These are phyloP conservation scores for Potamilus streckersoni DNA, from an alignment of 1,140 invertebrate genomes.

Conservation along the genomic window DNA sequence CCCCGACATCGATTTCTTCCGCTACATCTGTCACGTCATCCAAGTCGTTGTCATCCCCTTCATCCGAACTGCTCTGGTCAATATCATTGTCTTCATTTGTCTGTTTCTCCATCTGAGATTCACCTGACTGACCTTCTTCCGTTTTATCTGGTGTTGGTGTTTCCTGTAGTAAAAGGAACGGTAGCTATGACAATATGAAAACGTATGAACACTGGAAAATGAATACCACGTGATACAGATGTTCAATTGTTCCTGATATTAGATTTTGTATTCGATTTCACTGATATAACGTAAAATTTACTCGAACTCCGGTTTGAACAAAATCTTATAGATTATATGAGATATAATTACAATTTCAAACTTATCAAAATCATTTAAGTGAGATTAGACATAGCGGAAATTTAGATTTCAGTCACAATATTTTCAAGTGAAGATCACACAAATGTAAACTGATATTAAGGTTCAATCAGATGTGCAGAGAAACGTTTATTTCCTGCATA, in stretches of 20 bases:
- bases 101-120: constrained; percentile 21
- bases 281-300: too few species aligned
- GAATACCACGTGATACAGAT: not conserved
- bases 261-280: not conserved
- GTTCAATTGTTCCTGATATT: not conserved
- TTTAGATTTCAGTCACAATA: not conserved
- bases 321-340: too few species aligned
- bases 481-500: not conserved
- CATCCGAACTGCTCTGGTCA: constrained; percentile 37
- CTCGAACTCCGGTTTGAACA: too few species aligned
- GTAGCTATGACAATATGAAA: too few species aligned
- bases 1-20: constrained; percentile 55
- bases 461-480: not conserved
- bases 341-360: too few species aligned
- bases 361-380: too few species aligned
- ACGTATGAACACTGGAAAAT: not conserved
- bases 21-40: constrained; percentile 48
- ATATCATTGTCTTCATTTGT: constrained; percentile 35
- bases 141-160: constrained; percentile 46
- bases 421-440: not conserved
- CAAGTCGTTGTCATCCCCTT: constrained; percentile 44
- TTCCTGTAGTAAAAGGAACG: constrained; percentile 36
- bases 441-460: not conserved
- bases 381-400: not conserved
- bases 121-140: constrained; percentile 22